Conservation (phyloP, 1,140 invertebrate genomes). For the Drosophila persimilis region DNA sequence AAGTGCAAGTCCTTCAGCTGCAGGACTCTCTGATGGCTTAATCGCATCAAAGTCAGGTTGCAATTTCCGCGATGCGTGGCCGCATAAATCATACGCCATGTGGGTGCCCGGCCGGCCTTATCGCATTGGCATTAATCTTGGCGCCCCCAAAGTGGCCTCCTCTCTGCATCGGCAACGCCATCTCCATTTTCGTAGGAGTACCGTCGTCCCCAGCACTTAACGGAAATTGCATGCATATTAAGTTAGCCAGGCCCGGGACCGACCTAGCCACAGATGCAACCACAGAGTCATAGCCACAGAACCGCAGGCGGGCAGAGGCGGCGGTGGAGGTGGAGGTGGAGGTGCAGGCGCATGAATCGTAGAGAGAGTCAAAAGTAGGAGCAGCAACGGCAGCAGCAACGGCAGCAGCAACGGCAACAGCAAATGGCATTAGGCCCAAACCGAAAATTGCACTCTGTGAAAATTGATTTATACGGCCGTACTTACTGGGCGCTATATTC, state of each 20-base stretch:
- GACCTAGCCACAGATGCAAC: conserved; percentile 34
- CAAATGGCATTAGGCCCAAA: conserved; percentile 60
- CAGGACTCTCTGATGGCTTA: conserved; percentile 17
- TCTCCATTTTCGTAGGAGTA: conserved; percentile 27
- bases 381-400: neutral
- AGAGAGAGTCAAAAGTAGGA: neutral
- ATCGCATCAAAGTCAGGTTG: conserved; percentile 71
- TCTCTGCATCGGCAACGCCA: conserved; percentile 3
- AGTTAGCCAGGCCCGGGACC: conserved; percentile 41
- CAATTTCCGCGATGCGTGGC: conserved; percentile 72
- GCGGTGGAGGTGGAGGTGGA: too few relatives aligned
- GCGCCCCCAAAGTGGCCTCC: conserved; percentile 51
- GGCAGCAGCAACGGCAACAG: conserved; percentile 14
- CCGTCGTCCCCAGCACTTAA: conserved; percentile 53
- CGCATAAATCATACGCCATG: conserved; percentile 77
- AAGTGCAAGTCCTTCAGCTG: conserved; percentile 20
- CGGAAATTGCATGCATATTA: conserved; percentile 82
- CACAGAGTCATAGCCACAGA: conserved; percentile 16
- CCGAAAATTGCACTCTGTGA: conserved; percentile 69
- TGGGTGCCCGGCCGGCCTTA: conserved; percentile 52
- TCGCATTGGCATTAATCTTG: conserved; percentile 81
- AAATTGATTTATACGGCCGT: conserved; percentile 75
- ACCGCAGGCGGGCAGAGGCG: conserved; percentile 10
- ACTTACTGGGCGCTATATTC: conserved; percentile 88
- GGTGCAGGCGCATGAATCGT: conserved; percentile 21